These are phyloP conservation scores for Bombus breviceps DNA, from an alignment of 1,140 invertebrate genomes.

Conservation along the genomic window DNA sequence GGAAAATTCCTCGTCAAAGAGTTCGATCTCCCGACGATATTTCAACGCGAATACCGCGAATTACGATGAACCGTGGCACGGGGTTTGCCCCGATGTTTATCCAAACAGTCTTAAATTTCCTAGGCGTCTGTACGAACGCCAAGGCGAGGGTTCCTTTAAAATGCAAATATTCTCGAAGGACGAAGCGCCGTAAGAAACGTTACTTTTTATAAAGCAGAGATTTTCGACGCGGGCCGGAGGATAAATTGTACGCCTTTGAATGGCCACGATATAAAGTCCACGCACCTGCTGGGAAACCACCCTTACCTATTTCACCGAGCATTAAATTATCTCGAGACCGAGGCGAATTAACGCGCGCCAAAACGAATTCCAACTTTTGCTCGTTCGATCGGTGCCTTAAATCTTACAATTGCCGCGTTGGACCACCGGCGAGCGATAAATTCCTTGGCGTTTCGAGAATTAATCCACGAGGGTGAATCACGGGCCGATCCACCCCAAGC, in stretches of 20 bases:
- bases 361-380: conserved; percentile 60
- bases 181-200: conserved; percentile 71
- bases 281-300: background rate
- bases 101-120: conserved; percentile 13
- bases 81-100: too few species aligned
- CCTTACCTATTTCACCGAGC: background rate
- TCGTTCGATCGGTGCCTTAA: conserved; percentile 28
- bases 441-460: conserved; percentile 21
- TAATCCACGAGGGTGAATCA: background rate
- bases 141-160: conserved; percentile 74
- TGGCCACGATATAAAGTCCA: conserved; percentile 32
- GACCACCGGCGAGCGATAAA: conserved; percentile 37
- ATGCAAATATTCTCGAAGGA: conserved; percentile 74
- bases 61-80: conserved; percentile 46
- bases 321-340: conserved; percentile 32
- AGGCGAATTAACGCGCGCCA: conserved; percentile 41
- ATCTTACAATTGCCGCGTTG: conserved; percentile 29
- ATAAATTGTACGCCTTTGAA: conserved; percentile 49
- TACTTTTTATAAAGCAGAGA: conserved; percentile 68
- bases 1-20: background rate
- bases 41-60: conserved; percentile 55
- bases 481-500: background rate
- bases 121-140: conserved; percentile 52
- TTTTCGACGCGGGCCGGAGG: conserved; percentile 49
- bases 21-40: conserved; percentile 36